Base-by-base conservation (phyloP, 2,113 vertebrate genomes). In the Sylvia atricapilla region DNA sequence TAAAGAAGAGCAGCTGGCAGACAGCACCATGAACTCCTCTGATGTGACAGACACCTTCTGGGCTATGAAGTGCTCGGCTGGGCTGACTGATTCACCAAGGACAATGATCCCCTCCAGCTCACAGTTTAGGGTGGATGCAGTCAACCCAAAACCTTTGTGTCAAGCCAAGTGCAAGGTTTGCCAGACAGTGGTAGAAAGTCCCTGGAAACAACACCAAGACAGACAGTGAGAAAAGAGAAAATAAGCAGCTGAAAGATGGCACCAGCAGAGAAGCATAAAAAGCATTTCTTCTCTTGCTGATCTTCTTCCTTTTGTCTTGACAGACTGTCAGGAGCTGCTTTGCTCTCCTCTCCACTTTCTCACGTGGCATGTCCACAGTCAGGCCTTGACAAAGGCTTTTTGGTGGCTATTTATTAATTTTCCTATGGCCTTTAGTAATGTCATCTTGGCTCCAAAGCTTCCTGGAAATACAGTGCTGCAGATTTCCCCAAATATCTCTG, bases 341-440 rank as follows among this genome's bases (percentile, higher is more conserved):
- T 83, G 44, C 86, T 63, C 72, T 89, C 53, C 46, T 43, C 41
- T 60, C 74, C n/a, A 14, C 33, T 79, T 89, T 22, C 85, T 84
- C 44, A 37, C 33, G 1, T 4, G 49, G 83, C 27, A 47, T 43
- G 60, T 69, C 86, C 76, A 24, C 28, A 56, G 73, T 9, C 67
- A 91, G 75, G 75, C 87, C 60, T 88, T 67, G 39, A 84, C 59
- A 86, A 75, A 63, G 39, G 43, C 33, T 80, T 74, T 75, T 87
- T 87, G 78, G 82, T 67, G 92, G 41, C 53, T 81, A 83, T 93
- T 96, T 80, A 94, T 94, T 97, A 95, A 93, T 82, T 92, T 84
- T 67, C n/a, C n/a, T 43, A 53, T 95, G 86, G 74, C 75, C 87
- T 97, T 97, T 94, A 79, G 50, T 81, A 78, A 85, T 91, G 87